Base-by-base conservation (phyloP, 2,888 invertebrate species). In the Invenusta paracnida region DNA sequence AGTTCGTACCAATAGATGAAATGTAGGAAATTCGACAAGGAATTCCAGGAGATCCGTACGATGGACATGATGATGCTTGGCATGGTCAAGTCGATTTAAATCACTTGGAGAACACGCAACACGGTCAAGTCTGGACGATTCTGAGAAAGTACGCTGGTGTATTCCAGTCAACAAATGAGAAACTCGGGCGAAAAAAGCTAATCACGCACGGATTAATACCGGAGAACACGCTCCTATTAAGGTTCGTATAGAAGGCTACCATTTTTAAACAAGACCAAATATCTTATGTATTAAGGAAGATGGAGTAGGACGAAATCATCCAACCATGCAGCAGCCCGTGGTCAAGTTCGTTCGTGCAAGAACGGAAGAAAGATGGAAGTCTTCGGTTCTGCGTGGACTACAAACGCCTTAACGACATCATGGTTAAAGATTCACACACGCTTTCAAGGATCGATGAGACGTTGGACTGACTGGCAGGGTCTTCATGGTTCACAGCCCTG, bases 341-440 rank as follows among this genome's bases (percentile, higher is more conserved):
- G 87, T 67, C 85, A 0, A 86, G 87, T 0, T 87, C 87, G 13
- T 67, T 88, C 0, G 88, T 88, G 0, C 84, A 87, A 0, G 87
- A 87, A 0, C 30, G 48, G 0, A 88, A 88, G 85, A 87, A 86
- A 29, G 86, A 87, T 83, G 87, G 87, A 0, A 83, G 86, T 0
- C 81, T 67, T 17, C 29, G 88, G 29, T 86, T 87, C n/a, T 88
- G 88, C 27, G 79, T 88, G 0, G 87, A 88, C 30, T 88, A 88
- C 82, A 30, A 87, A 11, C 25, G 85, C 0, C 5, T 88, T 5
- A 88, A 88, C 86, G 86, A 86, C 0, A 27, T 86, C 13, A 88
- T 87, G 1, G 81, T 87, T 23, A 87, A 87, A 30, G 88, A 88
- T 86, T 86, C 81, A 5, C 86, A 88, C 67, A 87, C 87, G 1